Base-by-base conservation (phyloP, 2,797 vertebrate genomes). In the Podarcis siculus region DNA sequence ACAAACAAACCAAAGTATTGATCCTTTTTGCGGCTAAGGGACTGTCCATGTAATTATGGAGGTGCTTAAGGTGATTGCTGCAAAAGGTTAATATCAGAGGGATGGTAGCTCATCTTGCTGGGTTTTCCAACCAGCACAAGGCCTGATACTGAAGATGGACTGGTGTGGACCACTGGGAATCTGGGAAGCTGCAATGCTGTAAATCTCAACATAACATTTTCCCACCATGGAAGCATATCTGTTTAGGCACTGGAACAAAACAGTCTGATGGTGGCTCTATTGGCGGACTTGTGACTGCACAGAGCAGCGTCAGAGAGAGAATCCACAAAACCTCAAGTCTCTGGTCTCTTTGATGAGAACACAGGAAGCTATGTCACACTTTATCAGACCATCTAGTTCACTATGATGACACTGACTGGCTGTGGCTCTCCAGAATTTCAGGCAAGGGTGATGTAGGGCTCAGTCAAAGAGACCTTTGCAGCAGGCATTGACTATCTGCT, bases 51-150 rank as follows among this genome's bases (percentile, higher is more conserved):
- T n/a, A 81, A 91, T 92, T 85, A 89, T 86, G 15, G 4, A 39
- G 89, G 85, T 90, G 83, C 49, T 92, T 72, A 12, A 90, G 87
- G 87, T 39, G 64, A 76, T 79, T 23, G 8, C 76, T 75, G 58
- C 0, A 91, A 94, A 96, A 83, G 94, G 95, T 94, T 89, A 89
- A 92, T 86, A 91, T 82, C 93, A 90, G 42, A 30, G 58, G 91
- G 87, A 83, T 37, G 83, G 90, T 73, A 85, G 89, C 90, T 86
- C 80, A 64, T 87, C 89, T 92, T 1, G 0, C 66, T 9, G 45
- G 83, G 82, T 69, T 83, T 71, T 32, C 9, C 87, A 66, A 2
- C 86, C 91, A 90, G 21, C 73, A 17, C 37, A 1, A 13, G 72
- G 5, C 72, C n/a, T 55, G 42, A 82, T 0, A 4, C 21, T 39